These are phyloP conservation scores for Phenganax subtilis DNA, from an alignment of 92 coral and sea anemone genomes.

Conservation along the genomic window DNA sequence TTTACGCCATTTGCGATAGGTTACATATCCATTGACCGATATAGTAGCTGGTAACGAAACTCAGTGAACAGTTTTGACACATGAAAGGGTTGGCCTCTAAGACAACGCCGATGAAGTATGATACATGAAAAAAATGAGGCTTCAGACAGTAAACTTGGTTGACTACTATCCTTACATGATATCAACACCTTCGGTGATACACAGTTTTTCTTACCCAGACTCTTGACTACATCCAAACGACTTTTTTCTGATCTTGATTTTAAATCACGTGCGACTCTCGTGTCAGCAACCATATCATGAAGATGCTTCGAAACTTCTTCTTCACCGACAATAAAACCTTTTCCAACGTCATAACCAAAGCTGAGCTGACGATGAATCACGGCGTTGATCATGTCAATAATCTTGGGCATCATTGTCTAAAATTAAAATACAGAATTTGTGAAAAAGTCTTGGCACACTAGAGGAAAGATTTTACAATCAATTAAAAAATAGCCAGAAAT, in stretches of 20 bases:
- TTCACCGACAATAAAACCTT: constrained; percentile 94
- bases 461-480: too few species aligned
- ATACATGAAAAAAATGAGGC: too few species aligned
- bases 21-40: too few species aligned
- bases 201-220: constrained; percentile 62
- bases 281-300: constrained; percentile 96
- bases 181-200: not conserved
- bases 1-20: too few species aligned
- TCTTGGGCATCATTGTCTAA: constrained; percentile 79
- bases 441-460: not conserved
- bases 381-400: constrained; percentile 70
- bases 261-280: constrained; percentile 83
- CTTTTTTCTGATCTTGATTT: constrained; percentile 79
- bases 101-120: too few species aligned
- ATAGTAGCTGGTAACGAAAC: too few species aligned
- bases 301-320: constrained; percentile 86
- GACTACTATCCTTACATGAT: too few species aligned
- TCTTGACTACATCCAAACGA: constrained; percentile 84
- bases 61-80: too few species aligned
- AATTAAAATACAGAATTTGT: not conserved
- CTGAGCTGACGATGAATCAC: constrained; percentile 82
- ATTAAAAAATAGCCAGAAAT: too few species aligned
- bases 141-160: too few species aligned
- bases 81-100: too few species aligned
- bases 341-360: constrained; percentile 96